Evolutionary conservation across 2,113 vertebrate genomes (phyloP), one percentile per base, ranked within the genome.

Genomic region (Diadophis punctatus): DNA sequence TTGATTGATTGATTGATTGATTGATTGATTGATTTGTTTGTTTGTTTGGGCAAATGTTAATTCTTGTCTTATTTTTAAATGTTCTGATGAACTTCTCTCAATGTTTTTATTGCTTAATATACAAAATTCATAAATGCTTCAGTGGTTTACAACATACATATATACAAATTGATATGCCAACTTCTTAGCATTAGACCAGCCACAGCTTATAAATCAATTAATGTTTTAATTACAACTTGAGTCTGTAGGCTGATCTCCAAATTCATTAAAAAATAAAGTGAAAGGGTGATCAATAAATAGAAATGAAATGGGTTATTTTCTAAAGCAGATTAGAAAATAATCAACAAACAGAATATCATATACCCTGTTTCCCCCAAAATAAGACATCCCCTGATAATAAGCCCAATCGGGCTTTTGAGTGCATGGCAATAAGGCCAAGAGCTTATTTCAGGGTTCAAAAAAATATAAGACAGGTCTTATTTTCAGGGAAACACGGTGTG

Each of bases 251-350:
- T 86, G 63, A 84, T 88, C 92, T 94, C n/a, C 89, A 10, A 94
- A 93, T 90, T 48, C 9, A 86, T 89, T 8, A n/a, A 2, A 2
- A 51, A 1, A 84, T 94, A 14, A 89, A 91, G 63, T 63, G 9
- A 80, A 20, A 90, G 87, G 74, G 3, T 94, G 63, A 84, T 90
- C 43, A 87, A 94, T 68, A 52, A 22, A 95, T 93, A 30, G 90
- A 86, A 90, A 8, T 1, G 48, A 88, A 92, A 1, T 34, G 84
- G 20, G 0, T 94, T 95, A 18, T 91, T 93, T 89, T 4, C 1
- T 58, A 2, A 90, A 18, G 88, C 93, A 95, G 88, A 90, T 94
- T 94, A 94, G 84, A 5, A 93, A 80, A 91, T 89, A 80, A 91
- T 89, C 68, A 74, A 88, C 27, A 92, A 68, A 92, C 14, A 89